Percentiles rank a stretch among this genome's conserved stretches.
These are phyloP conservation scores for Harpalus rubripes DNA, from an alignment of 2,888 invertebrate species.

Conservation along the genomic window DNA sequence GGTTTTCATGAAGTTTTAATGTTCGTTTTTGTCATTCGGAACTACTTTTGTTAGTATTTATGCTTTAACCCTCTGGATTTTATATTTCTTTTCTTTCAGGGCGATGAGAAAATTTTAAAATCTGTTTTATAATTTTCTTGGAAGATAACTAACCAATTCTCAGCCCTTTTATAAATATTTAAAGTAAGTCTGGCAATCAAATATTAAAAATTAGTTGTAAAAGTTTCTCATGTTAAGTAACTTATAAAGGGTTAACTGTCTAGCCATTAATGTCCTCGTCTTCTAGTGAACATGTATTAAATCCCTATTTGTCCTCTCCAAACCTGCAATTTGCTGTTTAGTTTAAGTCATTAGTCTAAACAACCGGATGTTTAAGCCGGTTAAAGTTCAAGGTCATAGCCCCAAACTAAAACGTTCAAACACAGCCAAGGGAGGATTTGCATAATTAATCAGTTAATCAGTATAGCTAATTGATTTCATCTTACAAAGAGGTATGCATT, in stretches of 20 bases:
- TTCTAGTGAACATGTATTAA: conserved; percentile 24
- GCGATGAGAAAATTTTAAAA: no score
- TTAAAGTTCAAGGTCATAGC: conserved; percentile 44
- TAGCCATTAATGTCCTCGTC: conserved; percentile 1
- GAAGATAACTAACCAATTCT: no score
- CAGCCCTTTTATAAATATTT: no score
- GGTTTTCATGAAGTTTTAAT: no score
- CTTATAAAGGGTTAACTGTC: conserved; percentile 2
- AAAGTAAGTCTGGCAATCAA: no score
- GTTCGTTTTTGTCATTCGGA: no score
- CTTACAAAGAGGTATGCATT: not conserved
- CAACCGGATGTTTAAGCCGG: conserved; percentile 51
- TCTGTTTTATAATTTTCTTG: no score
- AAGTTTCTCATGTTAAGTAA: no score
- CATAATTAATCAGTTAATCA: conserved; percentile 57
- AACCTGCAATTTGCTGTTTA: conserved; percentile 51
- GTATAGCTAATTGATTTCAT: conserved; percentile 58
- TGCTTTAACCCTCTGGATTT: no score
- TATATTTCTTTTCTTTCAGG: no score
- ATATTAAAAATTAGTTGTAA: no score
- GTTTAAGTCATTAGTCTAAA: conserved; percentile 55
- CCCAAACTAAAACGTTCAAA: conserved; percentile 1
- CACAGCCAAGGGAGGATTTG: conserved; percentile 17
- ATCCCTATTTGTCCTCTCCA: conserved; percentile 18
- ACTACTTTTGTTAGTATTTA: no score